Evolutionary conservation across 2,888 invertebrate genomes (phyloP).

Genomic region (Campaea margaritaria): DNA sequence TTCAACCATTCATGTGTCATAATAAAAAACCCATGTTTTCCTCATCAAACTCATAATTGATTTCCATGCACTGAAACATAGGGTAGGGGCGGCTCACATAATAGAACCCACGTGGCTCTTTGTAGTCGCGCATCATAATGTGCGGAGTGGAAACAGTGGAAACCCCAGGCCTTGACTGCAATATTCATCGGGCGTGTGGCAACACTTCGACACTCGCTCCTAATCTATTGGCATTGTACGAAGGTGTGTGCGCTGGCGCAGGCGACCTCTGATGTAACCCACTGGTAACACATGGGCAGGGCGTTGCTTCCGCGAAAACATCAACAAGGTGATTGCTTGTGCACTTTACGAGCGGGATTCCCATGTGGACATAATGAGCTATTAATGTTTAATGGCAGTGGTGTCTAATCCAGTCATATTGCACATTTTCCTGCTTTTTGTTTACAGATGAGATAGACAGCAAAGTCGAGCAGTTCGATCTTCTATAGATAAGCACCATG

Average conservation of each 20-base stretch:
- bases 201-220: neutral
- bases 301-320: constrained; percentile 3
- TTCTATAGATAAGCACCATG: too few relatives aligned
- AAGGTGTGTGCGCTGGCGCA: neutral
- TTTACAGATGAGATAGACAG: too few relatives aligned
- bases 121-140: constrained; percentile 1
- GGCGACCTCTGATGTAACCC: constrained; percentile 10
- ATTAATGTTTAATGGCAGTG: too few relatives aligned
- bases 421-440: too few relatives aligned
- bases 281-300: neutral
- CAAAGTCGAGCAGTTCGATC: too few relatives aligned
- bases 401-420: too few relatives aligned
- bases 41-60: too few relatives aligned
- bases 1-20: too few relatives aligned
- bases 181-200: constrained; percentile 14
- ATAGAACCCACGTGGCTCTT: constrained; percentile 17
- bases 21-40: too few relatives aligned
- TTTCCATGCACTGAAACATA: neutral
- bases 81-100: constrained; percentile 7
- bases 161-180: constrained; percentile 19
- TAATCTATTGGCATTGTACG: neutral
- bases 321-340: neutral
- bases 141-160: constrained; percentile 13
- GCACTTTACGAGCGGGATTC: constrained; percentile 14
- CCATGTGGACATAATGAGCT: constrained; percentile 4